These are phyloP conservation scores for Platysternon megacephalum DNA, from an alignment of 2,113 vertebrate species.

Conservation along the genomic window DNA sequence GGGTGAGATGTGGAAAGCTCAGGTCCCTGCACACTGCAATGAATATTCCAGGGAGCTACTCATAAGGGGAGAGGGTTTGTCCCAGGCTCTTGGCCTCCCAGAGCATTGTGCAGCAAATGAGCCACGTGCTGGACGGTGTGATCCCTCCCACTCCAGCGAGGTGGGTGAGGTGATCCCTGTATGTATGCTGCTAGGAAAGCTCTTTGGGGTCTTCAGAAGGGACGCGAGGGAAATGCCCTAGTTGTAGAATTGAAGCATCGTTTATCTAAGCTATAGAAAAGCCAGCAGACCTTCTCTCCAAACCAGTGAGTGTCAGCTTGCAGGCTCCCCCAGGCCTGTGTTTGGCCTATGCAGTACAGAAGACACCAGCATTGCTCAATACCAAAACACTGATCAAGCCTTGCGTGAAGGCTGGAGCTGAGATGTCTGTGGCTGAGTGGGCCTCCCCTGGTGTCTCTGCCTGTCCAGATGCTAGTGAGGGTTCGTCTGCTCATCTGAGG, in stretches of 20 bases:
- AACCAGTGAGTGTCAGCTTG: background rate
- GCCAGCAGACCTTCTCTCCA: background rate
- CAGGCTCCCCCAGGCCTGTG: background rate
- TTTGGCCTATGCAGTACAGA: background rate
- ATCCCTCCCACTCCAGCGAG: too few species aligned
- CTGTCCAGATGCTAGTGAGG: conserved; percentile 13
- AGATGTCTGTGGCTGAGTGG: background rate
- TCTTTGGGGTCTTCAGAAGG: background rate
- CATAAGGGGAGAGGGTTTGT: background rate
- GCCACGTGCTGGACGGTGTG: background rate
- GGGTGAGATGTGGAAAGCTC: background rate
- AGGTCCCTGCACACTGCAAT: background rate
- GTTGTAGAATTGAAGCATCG: background rate
- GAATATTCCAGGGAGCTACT: background rate
- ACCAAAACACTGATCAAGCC: background rate
- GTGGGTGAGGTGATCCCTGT: background rate
- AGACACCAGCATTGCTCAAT: background rate
- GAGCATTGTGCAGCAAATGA: background rate
- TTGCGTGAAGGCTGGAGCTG: background rate
- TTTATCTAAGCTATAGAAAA: background rate
- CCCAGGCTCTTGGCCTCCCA: background rate
- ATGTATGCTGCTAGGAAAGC: background rate
- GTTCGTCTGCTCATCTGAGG: conserved; percentile 10
- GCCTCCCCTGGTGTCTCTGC: background rate
- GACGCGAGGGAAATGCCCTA: background rate